Evolutionary conservation across 1,140 invertebrate species (phyloP).

Genomic region (Drosophila parvula): DNA sequence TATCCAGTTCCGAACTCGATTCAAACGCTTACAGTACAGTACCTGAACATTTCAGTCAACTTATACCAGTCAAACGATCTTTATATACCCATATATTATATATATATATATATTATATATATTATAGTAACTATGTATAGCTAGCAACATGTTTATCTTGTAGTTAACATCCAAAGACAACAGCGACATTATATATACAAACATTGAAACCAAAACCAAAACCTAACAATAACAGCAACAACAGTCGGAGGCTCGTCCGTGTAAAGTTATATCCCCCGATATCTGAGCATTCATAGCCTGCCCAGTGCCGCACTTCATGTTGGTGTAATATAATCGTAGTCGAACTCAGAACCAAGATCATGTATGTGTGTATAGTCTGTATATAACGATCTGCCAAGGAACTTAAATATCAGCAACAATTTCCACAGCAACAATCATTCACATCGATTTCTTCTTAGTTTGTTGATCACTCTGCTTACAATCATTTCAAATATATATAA

Average conservation of each 20-base stretch:
- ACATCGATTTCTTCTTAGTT: constrained; percentile 31
- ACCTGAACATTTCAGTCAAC: constrained; percentile 56
- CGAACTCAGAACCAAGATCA: constrained; percentile 6
- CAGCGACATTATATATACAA: constrained; percentile 46
- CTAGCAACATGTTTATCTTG: constrained; percentile 80
- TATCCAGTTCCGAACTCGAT: constrained; percentile 24
- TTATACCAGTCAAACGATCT: constrained; percentile 37
- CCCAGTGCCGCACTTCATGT: constrained; percentile 38
- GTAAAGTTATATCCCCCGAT: constrained; percentile 37
- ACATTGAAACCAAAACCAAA: constrained; percentile 27
- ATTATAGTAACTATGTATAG: constrained; percentile 74
- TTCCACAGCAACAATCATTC: constrained; percentile 57
- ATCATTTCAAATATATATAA: constrained; percentile 1
- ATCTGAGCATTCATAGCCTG: constrained; percentile 32
- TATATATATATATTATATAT: constrained; percentile 60
- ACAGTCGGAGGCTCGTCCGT: constrained; percentile 43
- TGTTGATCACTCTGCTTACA: constrained; percentile 19
- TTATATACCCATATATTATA: constrained; percentile 62
- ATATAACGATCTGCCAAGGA: constrained; percentile 31
- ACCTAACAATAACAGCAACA: not conserved
- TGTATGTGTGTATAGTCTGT: constrained; percentile 46
- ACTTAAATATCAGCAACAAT: constrained; percentile 44
- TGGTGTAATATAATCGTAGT: constrained; percentile 27
- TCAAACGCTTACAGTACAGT: constrained; percentile 76
- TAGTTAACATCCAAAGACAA: constrained; percentile 62